Percentiles rank a stretch among this genome's conserved stretches.
Conservation (phyloP, 2,888 invertebrate genomes). For the Darwinula stevensoni region DNA sequence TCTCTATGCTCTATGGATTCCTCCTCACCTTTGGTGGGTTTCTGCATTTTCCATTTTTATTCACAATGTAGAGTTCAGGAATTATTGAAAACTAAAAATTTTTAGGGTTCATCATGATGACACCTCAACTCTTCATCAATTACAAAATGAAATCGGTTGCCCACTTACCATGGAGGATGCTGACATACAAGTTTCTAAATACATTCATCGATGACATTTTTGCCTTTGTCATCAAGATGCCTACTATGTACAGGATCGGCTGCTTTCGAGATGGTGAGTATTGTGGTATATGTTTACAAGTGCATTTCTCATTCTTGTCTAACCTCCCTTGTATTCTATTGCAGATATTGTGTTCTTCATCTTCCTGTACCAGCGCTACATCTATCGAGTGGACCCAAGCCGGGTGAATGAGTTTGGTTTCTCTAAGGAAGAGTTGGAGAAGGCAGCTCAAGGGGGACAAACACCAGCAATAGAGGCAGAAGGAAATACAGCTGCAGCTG, state of each 20-base stretch:
- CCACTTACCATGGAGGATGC: conserved; percentile 97
- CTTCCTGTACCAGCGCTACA: conserved; percentile 94
- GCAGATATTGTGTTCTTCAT: conserved; percentile 91
- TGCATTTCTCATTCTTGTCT: conserved; percentile 8
- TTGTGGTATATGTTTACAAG: too few relatives aligned
- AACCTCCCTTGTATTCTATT: too few relatives aligned
- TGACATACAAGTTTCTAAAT: conserved; percentile 96
- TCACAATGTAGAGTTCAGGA: not conserved
- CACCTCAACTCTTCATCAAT: conserved; percentile 98
- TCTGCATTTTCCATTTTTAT: not conserved
- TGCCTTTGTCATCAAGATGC: conserved; percentile 99
- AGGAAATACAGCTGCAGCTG: not conserved
- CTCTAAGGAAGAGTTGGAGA: conserved; percentile 53
- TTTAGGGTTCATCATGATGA: conserved; percentile 96
- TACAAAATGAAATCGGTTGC: conserved; percentile 97
- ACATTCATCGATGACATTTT: conserved; percentile 99
- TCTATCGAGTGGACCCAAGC: conserved; percentile 82
- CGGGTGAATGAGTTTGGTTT: conserved; percentile 97
- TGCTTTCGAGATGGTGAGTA: conserved; percentile 72
- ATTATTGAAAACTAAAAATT: conserved; percentile 5
- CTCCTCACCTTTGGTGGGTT: conserved; percentile 50
- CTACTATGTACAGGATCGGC: conserved; percentile 86
- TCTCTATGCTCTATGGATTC: conserved; percentile 91
- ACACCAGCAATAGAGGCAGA: not conserved
- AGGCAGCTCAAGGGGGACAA: conserved; percentile 11